phyloP scores from a whole-genome alignment of 2,888 invertebrate genomes.

The Rhorus exstirpatorius region DNA sequence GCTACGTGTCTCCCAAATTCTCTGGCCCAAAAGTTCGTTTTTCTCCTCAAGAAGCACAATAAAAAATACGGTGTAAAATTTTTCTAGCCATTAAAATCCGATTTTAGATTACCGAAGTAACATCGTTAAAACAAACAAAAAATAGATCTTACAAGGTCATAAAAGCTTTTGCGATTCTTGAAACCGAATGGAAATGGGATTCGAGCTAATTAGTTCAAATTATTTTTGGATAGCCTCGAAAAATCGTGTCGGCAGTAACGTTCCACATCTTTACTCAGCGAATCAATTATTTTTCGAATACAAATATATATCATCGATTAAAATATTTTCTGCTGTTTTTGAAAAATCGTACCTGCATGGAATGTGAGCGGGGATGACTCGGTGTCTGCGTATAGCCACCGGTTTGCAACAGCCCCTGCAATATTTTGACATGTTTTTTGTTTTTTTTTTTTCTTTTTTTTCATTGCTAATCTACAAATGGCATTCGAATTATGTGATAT shows the following conservation, averaged over 20 bases:
- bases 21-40: too few species aligned
- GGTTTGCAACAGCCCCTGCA: constrained; percentile 84
- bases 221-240: not conserved
- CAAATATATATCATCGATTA: not conserved
- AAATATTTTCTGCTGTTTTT: constrained; percentile 9
- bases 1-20: too few species aligned
- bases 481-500: constrained; percentile 4
- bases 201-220: too few species aligned
- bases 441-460: constrained; percentile 55
- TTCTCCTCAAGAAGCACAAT: too few species aligned
- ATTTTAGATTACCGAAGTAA: too few species aligned
- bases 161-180: too few species aligned
- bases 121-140: too few species aligned
- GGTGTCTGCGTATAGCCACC: constrained; percentile 82
- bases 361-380: constrained; percentile 82
- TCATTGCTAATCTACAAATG: constrained; percentile 11
- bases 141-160: too few species aligned
- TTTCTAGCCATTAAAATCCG: too few species aligned
- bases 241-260: not conserved
- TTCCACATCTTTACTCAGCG: too few species aligned
- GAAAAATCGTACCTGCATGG: constrained; percentile 81
- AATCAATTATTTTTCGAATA: not conserved
- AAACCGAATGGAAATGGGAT: too few species aligned
- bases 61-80: too few species aligned
- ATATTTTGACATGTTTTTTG: constrained; percentile 77